phyloP scores from a whole-genome alignment of 2,113 vertebrate genomes.

The Bambusicola thoracicus region DNA sequence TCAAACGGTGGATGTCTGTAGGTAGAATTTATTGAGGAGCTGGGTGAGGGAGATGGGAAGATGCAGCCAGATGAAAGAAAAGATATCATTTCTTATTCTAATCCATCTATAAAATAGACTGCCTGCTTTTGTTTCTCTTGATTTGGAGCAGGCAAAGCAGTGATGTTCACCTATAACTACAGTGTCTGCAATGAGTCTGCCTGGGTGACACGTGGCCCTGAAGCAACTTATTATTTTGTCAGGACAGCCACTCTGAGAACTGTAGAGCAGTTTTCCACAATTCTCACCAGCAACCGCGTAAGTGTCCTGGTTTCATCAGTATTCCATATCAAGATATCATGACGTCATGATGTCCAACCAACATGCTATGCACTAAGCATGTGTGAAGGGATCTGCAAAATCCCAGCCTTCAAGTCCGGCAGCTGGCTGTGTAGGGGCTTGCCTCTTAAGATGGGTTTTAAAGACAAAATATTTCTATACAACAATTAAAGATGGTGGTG shows the following conservation, averaged over 20 bases:
- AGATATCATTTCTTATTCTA: neutral
- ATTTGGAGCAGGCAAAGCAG: neutral
- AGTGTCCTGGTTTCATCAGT: too few relatives aligned
- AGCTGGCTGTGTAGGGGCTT: neutral
- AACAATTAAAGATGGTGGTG: neutral
- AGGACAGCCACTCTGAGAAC: neutral
- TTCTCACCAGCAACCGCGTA: too few relatives aligned
- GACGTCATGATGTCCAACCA: neutral
- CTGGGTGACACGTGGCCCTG: neutral
- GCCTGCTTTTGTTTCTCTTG: neutral
- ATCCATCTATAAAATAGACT: neutral
- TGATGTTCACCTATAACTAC: rapidly evolving
- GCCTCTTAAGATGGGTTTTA: neutral
- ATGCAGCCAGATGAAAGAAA: neutral
- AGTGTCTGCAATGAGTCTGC: neutral
- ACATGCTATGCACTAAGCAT: neutral
- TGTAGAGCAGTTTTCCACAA: neutral
- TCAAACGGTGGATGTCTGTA: neutral
- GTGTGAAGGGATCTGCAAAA: rapidly evolving
- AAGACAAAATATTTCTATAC: neutral
- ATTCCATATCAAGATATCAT: too few relatives aligned
- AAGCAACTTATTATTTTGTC: neutral
- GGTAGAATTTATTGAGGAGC: rapidly evolving
- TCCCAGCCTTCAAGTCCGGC: neutral
- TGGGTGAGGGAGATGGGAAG: neutral